A percentile compares a stretch with the other conserved stretches of the same genome.
Conservation (phyloP, 2,113 vertebrate genomes). For the Lepidothrix coronata region DNA sequence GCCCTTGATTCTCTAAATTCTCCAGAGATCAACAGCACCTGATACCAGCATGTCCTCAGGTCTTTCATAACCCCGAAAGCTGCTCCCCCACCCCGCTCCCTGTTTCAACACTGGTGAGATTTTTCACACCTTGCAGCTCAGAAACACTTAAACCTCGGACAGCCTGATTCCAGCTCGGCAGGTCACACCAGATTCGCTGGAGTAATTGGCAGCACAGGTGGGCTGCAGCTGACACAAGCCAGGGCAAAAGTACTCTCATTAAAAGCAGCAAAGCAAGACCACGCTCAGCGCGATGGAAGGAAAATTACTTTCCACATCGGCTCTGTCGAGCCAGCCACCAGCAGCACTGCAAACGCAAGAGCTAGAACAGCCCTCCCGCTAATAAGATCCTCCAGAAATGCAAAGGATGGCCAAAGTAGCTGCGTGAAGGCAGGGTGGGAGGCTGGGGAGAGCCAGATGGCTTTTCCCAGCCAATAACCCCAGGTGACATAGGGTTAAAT, state of each 20-base stretch:
- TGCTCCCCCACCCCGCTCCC: background rate
- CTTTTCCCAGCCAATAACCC: background rate
- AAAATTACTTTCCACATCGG: background rate
- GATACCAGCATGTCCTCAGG: background rate
- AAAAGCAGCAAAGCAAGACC: conserved; percentile 38
- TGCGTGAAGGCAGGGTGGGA: background rate
- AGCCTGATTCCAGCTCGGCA: background rate
- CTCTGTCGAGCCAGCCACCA: background rate
- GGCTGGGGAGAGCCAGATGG: background rate
- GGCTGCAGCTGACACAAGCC: conserved; percentile 42
- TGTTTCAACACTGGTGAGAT: conserved; percentile 35
- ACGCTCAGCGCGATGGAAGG: background rate
- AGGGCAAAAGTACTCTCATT: conserved; percentile 50
- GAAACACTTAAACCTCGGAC: conserved; percentile 48
- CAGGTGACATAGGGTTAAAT: conserved; percentile 36
- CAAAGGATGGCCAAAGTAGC: background rate
- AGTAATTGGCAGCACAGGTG: conserved; percentile 67
- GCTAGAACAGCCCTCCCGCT: background rate
- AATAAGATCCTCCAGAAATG: background rate
- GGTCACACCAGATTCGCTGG: conserved; percentile 7
- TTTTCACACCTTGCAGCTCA: conserved; percentile 55
- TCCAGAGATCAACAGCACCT: conserved; percentile 45
- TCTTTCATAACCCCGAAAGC: conserved; percentile 15
- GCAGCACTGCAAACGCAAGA: background rate
- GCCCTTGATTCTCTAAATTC: conserved; percentile 44